phyloP scores from a whole-genome alignment of 2,797 vertebrate species.

The Fundulus diaphanus region DNA sequence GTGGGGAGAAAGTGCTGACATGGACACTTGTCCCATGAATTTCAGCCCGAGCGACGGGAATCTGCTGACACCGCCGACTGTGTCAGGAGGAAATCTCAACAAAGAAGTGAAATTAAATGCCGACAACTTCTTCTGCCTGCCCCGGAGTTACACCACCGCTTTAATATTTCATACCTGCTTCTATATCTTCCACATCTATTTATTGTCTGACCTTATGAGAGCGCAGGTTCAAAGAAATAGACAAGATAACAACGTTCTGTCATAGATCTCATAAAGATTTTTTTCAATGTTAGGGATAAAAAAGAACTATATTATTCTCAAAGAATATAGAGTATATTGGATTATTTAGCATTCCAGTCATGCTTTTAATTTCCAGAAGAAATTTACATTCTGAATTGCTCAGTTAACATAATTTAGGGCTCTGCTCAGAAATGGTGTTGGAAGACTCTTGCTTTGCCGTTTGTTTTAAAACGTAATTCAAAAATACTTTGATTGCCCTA shows the following conservation, averaged over 20 bases:
- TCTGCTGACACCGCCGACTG: conserved; percentile 79
- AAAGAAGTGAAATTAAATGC: conserved; percentile 81
- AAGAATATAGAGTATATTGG: conserved; percentile 9
- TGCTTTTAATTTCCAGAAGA: neutral
- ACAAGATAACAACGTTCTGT: conserved; percentile 25
- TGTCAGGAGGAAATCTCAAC: conserved; percentile 79
- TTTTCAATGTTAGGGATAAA: neutral
- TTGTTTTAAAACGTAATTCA: neutral
- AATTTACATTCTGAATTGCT: neutral
- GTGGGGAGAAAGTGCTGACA: conserved; percentile 81
- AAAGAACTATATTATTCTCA: neutral
- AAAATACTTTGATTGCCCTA: neutral
- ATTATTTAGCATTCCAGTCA: conserved; percentile 13
- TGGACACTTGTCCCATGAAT: conserved; percentile 80
- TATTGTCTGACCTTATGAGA: conserved; percentile 44
- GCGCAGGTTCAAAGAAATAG: conserved; percentile 15
- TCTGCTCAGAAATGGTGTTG: neutral
- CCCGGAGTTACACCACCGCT: conserved; percentile 53
- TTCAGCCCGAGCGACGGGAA: conserved; percentile 67
- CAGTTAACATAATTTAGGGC: neutral
- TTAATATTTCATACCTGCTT: conserved; percentile 70
- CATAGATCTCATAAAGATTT: neutral
- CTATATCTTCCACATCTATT: conserved; percentile 38
- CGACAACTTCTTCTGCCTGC: conserved; percentile 72
- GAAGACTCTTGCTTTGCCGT: neutral